Conservation (phyloP, 2,888 invertebrate genomes). For the Tenodera sinensis region DNA sequence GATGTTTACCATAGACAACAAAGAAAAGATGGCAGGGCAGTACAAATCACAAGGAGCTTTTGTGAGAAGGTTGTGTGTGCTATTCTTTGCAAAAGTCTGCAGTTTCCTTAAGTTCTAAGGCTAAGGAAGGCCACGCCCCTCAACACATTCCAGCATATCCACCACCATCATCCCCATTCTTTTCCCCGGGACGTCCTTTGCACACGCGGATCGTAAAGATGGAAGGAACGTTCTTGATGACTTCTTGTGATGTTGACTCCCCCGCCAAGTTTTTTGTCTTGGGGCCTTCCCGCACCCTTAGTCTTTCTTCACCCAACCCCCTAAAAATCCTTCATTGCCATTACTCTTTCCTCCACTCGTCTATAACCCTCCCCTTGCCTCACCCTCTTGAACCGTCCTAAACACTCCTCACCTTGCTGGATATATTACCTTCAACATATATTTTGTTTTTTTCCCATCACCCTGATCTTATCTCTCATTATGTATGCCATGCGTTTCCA, state of each 20-base stretch:
- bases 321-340: background rate
- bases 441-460: background rate
- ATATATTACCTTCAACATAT: background rate
- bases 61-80: background rate
- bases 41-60: background rate
- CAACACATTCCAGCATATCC: background rate
- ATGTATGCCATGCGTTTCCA: background rate
- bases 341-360: background rate
- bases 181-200: background rate
- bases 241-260: conserved; percentile 12
- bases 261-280: background rate
- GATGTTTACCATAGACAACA: background rate
- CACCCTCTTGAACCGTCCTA: background rate
- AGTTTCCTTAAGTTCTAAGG: background rate
- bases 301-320: background rate
- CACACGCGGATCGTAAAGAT: conserved; percentile 13
- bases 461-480: background rate
- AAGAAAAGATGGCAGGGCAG: background rate
- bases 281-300: background rate
- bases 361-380: background rate
- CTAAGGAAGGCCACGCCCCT: background rate
- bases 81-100: background rate
- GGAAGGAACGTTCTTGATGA: conserved; percentile 16
- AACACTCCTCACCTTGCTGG: background rate
- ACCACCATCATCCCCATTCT: background rate